Base-by-base conservation (phyloP, 2,113 vertebrate genomes). In the Charadrius vociferus region DNA sequence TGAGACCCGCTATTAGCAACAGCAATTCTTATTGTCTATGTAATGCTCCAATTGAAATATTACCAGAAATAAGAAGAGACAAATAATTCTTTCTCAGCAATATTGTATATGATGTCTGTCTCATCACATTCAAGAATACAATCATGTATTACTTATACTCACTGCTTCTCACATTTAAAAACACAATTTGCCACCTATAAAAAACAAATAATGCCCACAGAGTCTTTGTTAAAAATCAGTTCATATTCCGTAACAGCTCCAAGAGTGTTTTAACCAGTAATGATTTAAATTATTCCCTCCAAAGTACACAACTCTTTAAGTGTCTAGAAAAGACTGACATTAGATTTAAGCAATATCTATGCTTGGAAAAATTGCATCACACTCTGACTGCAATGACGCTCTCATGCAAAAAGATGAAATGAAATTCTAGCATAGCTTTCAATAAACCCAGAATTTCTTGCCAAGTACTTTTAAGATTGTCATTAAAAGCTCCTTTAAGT, bases 221-320 rank as follows among this genome's bases (percentile, higher is more conserved):
- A 74, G 50, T 77, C 47, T 70, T 80, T 26, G 8, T 52, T 26
- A 49, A 41, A 67, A 66, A 83, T n/a, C 24, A 30, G 2, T 37
- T 56, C 55, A 5, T 43, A 49, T 6, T 27, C 20, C 63, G 37
- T 22, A 61, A 66, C 13, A 70, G 7, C 16, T 83, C 32, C 49
- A 17, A 36, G 20, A 49, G 3, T 32, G 56, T 86, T 93, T 72
- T 43, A 56, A 88, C 4, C 4, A 11, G 21, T 20, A 39, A 61
- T 1, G 0, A 70, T 62, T 65, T 50, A 29, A 87, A 39, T 49
- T 0, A 67, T n/a, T 77, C 8, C 6, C 7, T 15, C 9, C 10
- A 36, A 65, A 89, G n/a, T 6, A 58, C 23, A 43, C 19, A 56
- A 58, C 4, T 37, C 14, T 3, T 3, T 37, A 21, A 34, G 37